phyloP scores from a whole-genome alignment of 2,113 vertebrate species.

The Plestiodon gilberti region DNA sequence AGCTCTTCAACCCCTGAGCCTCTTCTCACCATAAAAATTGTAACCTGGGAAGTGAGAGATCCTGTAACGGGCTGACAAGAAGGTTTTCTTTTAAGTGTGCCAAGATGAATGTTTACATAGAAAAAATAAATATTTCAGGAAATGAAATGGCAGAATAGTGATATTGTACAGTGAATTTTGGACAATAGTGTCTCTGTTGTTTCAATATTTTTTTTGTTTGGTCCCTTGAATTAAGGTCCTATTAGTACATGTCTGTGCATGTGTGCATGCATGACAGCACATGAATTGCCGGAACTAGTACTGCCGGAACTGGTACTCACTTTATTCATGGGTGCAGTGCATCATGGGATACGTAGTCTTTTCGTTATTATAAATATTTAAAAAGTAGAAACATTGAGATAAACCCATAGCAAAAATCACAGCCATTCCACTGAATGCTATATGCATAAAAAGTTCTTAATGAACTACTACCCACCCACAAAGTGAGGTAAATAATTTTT shows the following conservation, averaged over 20 bases:
- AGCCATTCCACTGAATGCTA: too few species aligned
- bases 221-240: neutral
- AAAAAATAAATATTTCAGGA: neutral
- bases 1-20: constrained; percentile 2
- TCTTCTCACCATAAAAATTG: constrained; percentile 17
- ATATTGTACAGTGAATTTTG: neutral
- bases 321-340: neutral
- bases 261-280: neutral
- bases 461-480: too few species aligned
- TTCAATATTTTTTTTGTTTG: neutral
- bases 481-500: too few species aligned
- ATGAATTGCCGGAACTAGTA: too few species aligned
- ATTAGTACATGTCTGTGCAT: too few species aligned
- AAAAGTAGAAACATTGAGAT: too few species aligned
- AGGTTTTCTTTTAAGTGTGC: neutral
- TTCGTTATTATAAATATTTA: too few species aligned
- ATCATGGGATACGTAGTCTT: neutral
- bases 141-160: neutral
- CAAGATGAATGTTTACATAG: neutral
- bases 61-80: neutral
- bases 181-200: neutral
- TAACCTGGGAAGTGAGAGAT: neutral
- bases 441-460: too few species aligned
- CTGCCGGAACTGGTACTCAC: too few species aligned
- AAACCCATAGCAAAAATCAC: too few species aligned